A percentile compares a stretch with the other conserved stretches of the same genome.
Conservation (phyloP, 2,113 vertebrate species). For the Menura novaehollandiae region DNA sequence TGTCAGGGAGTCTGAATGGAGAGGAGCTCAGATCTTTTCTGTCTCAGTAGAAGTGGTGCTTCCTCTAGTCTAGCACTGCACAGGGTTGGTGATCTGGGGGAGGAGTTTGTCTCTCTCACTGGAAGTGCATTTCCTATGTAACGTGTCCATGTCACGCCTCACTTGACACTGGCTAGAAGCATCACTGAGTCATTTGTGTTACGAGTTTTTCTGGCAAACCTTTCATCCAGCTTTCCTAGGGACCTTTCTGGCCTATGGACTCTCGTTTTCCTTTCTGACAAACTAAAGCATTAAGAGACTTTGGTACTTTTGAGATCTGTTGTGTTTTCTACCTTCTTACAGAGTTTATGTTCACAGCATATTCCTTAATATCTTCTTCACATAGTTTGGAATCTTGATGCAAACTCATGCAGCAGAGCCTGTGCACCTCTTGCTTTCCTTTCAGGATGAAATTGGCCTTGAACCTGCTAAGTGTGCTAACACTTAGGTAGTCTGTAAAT, state of each 20-base stretch:
- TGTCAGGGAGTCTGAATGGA: not conserved
- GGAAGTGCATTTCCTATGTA: not conserved
- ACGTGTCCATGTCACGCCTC: not conserved
- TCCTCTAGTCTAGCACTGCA: not conserved
- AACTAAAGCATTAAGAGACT: not conserved
- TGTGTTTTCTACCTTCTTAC: not conserved
- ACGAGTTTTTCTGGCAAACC: not conserved
- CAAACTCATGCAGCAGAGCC: not conserved
- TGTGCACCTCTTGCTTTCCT: not conserved
- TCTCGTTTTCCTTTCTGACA: not conserved
- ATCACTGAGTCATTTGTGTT: not conserved
- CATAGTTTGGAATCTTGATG: not conserved
- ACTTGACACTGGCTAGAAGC: not conserved
- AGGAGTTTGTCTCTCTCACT: not conserved
- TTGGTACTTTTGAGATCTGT: accelerated
- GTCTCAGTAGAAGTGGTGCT: not conserved
- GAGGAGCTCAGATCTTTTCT: not conserved
- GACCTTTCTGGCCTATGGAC: accelerated
- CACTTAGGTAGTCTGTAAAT: not conserved
- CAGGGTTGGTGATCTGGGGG: not conserved
- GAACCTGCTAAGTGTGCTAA: not conserved
- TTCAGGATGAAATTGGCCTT: not conserved
- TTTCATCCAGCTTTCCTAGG: not conserved
- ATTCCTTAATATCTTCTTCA: not conserved
- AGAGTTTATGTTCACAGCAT: not conserved